phyloP scores from a whole-genome alignment of 2,888 invertebrate species.

The Lasioglossum pauxillum region DNA sequence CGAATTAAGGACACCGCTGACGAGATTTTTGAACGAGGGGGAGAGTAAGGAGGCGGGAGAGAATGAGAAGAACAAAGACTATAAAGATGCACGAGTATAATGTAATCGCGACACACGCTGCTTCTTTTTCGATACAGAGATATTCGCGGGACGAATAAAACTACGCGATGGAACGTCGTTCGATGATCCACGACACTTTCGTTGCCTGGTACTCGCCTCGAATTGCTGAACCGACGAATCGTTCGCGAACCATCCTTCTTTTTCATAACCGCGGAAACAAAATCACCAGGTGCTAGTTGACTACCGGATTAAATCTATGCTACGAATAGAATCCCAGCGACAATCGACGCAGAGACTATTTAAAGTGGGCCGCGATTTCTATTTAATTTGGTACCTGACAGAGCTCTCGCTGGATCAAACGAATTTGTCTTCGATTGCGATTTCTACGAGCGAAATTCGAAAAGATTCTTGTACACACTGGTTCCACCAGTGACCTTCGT shows the following conservation, averaged over 20 bases:
- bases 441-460: neutral
- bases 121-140: constrained; percentile 6
- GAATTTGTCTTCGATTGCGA: neutral
- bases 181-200: constrained; percentile 10
- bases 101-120: constrained; percentile 2
- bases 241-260: neutral
- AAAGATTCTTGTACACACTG: neutral
- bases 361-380: neutral
- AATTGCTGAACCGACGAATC: neutral
- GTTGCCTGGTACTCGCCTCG: neutral
- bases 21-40: neutral
- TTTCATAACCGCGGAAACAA: neutral
- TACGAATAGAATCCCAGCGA: neutral
- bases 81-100: constrained; percentile 16
- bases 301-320: neutral
- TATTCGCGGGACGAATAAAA: constrained; percentile 45
- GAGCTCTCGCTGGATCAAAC: neutral
- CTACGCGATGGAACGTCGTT: neutral
- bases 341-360: neutral
- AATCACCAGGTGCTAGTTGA: neutral
- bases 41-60: neutral
- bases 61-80: neutral
- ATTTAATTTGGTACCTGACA: neutral
- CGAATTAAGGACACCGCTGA: neutral
- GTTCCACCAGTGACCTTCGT: neutral